phyloP scores from a whole-genome alignment of 92 coral and sea anemone species.

The Actinostola sp. region DNA sequence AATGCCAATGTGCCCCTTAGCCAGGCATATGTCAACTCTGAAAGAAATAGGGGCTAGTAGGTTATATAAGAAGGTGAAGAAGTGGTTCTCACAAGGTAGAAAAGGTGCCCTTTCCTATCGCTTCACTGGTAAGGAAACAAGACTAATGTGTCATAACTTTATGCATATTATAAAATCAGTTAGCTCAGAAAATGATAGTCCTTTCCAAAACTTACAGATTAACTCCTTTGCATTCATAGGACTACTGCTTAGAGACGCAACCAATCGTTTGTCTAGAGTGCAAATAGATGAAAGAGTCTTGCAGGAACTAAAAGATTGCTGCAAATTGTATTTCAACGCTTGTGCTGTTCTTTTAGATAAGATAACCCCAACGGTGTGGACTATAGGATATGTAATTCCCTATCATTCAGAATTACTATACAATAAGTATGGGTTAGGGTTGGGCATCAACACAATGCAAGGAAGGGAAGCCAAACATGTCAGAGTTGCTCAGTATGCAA shows the following conservation, averaged over 20 bases:
- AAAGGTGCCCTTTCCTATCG: slow-evolving; percentile 28
- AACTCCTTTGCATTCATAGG: slow-evolving; percentile 47
- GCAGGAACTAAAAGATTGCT: slow-evolving; percentile 43
- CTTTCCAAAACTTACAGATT: slow-evolving; percentile 29
- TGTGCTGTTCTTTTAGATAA: slow-evolving; percentile 46
- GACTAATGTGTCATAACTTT: slow-evolving; percentile 47
- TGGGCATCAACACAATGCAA: slow-evolving; percentile 68
- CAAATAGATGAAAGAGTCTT: slow-evolving; percentile 25
- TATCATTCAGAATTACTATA: slow-evolving; percentile 53
- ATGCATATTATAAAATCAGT: slow-evolving; percentile 47
- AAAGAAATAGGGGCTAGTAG: slow-evolving; percentile 25
- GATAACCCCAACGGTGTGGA: slow-evolving; percentile 70
- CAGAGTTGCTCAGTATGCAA: slow-evolving; percentile 52
- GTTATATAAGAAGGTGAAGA: slow-evolving; percentile 26
- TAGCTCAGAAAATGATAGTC: slow-evolving; percentile 28
- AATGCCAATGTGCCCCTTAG: slow-evolving; percentile 13
- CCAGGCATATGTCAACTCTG: slow-evolving; percentile 1
- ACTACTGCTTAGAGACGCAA: slow-evolving; percentile 58
- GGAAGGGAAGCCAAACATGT: slow-evolving; percentile 75
- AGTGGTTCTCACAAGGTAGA: slow-evolving; percentile 49
- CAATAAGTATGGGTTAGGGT: slow-evolving; percentile 50
- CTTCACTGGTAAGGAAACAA: slow-evolving; percentile 62
- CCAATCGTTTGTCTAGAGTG: slow-evolving; percentile 37
- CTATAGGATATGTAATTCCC: slow-evolving; percentile 68
- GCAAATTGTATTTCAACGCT: slow-evolving; percentile 53